A percentile compares a stretch with the other conserved stretches of the same genome.
Evolutionary conservation across 2,797 vertebrate species (phyloP).

Genomic region (Eurystomus glaucurus): DNA sequence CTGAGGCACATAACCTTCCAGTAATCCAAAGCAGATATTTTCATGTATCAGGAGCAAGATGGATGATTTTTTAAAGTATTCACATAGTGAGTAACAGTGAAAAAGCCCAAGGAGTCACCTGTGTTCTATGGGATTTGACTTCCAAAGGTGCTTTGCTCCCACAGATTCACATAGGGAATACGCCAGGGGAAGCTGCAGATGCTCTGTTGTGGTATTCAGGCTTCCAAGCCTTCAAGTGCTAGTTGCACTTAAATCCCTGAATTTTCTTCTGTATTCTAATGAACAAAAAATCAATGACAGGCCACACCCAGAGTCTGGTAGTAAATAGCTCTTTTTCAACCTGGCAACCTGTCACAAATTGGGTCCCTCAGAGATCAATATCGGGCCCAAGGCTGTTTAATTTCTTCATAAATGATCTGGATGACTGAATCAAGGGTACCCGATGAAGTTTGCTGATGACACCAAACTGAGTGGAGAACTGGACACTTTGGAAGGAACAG

Average conservation of each 20-base stretch:
- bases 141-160: not conserved
- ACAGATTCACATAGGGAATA: accelerated
- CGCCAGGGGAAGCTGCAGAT: not conserved
- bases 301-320: not conserved
- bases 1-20: not conserved
- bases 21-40: not conserved
- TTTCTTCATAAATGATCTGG: not conserved
- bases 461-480: not conserved
- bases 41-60: not conserved
- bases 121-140: not conserved
- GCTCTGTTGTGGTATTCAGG: not conserved
- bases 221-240: not conserved
- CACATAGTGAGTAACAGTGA: not conserved
- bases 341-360: not conserved
- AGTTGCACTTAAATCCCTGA: not conserved
- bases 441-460: not conserved
- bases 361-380: not conserved
- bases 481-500: not conserved
- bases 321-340: not conserved
- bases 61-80: not conserved
- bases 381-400: not conserved
- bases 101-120: not conserved
- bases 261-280: not conserved
- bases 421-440: not conserved
- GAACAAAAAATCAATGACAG: not conserved